Conservation (phyloP, 2,888 invertebrate species). For the Apocheima hispidaria region DNA sequence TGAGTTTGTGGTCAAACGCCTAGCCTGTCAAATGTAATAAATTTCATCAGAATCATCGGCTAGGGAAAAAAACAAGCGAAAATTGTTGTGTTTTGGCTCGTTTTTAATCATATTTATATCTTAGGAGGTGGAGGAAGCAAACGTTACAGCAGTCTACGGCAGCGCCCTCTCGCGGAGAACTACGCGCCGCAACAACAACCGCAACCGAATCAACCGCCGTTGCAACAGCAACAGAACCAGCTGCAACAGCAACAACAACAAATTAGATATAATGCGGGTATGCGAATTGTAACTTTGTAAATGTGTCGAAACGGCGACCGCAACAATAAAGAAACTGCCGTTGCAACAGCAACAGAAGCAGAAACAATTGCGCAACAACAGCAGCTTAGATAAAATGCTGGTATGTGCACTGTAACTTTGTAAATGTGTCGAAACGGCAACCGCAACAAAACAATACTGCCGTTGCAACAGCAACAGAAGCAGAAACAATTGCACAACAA, state of each 20-base stretch:
- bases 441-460: neutral
- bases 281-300: constrained; percentile 16
- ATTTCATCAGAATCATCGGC: no score
- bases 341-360: constrained; percentile 28
- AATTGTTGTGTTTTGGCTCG: no score
- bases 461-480: constrained; percentile 12
- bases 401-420: constrained; percentile 46
- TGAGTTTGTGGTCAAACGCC: no score
- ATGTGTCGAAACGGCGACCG: no score
- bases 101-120: neutral
- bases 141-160: constrained; percentile 86
- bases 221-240: constrained; percentile 36
- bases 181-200: constrained; percentile 69
- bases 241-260: constrained; percentile 51
- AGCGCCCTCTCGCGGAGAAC: constrained; percentile 86
- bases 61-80: no score
- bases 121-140: constrained; percentile 79
- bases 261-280: constrained; percentile 69
- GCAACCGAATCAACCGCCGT: constrained; percentile 46
- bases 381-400: constrained; percentile 65
- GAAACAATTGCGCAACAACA: constrained; percentile 48
- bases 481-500: constrained; percentile 47
- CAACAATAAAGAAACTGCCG: neutral
- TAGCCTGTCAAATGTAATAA: neutral
- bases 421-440: neutral